Percentiles rank a stretch among this genome's conserved stretches.
These are phyloP conservation scores for Gulo gulo DNA, from an alignment of 2,113 vertebrate species.

Conservation along the genomic window DNA sequence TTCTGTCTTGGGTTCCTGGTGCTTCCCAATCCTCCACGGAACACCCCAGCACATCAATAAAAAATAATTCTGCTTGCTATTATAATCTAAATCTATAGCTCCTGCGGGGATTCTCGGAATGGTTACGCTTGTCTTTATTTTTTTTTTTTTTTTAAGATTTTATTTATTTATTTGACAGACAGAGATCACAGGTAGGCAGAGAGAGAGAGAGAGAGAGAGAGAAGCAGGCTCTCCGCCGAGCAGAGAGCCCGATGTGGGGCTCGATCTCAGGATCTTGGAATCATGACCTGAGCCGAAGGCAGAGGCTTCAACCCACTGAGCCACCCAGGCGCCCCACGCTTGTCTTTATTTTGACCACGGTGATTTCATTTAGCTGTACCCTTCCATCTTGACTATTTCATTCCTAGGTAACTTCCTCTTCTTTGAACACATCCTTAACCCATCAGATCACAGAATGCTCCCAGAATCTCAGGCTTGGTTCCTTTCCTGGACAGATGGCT, in stretches of 20 bases:
- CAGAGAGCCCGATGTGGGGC: no score
- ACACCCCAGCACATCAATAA: neutral
- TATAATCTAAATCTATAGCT: neutral
- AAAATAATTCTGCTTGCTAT: neutral
- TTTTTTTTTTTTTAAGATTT: no score
- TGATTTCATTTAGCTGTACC: neutral
- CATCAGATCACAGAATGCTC: neutral
- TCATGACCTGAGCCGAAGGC: no score
- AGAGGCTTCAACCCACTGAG: no score
- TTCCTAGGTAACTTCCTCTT: neutral
- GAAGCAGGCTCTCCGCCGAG: no score
- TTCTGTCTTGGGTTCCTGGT: neutral
- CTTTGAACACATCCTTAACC: neutral
- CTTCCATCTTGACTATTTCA: neutral
- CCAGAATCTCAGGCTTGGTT: constrained; percentile 24
- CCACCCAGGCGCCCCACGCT: no score
- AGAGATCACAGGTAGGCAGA: no score
- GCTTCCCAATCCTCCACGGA: neutral
- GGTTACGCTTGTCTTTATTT: constrained; percentile 14
- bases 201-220: no score
- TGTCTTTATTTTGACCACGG: constrained; percentile 26
- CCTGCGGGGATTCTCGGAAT: neutral
- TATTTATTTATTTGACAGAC: no score
- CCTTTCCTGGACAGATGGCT: neutral
- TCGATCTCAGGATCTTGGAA: no score